These are phyloP conservation scores for Brachyistius frenatus DNA, from an alignment of 2,113 vertebrate species.

Conservation along the genomic window DNA sequence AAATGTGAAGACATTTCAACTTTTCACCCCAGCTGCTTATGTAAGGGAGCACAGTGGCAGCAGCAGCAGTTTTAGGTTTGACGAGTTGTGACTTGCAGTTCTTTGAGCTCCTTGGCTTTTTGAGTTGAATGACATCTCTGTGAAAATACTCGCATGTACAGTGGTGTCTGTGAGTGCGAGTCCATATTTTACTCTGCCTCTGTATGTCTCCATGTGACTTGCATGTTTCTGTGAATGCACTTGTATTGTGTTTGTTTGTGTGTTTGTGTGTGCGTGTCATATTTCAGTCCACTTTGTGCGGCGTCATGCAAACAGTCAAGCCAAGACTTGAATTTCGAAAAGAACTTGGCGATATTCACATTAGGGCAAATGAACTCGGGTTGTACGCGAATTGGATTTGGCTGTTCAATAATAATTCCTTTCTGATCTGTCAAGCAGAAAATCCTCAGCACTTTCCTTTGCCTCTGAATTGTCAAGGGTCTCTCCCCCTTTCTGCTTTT, in stretches of 20 bases:
- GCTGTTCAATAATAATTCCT: too few species aligned
- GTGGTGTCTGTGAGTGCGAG: background rate
- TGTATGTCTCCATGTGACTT: background rate
- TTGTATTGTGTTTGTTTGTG: background rate
- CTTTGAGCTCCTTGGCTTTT: background rate
- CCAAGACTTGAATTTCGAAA: too few species aligned
- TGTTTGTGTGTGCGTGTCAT: too few species aligned
- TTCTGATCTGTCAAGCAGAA: too few species aligned
- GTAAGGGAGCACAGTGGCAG: constrained; percentile 5
- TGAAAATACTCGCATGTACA: constrained; percentile 4
- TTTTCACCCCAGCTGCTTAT: constrained; percentile 32
- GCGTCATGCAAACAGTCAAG: too few species aligned
- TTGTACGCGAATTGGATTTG: too few species aligned
- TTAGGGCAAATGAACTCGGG: too few species aligned
- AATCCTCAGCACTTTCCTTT: too few species aligned
- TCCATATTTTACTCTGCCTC: background rate
- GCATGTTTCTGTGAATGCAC: background rate
- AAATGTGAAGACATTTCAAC: constrained; percentile 45
- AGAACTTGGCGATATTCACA: too few species aligned
- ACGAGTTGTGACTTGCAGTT: constrained; percentile 13
- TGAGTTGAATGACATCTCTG: constrained; percentile 2
- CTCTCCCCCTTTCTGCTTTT: too few species aligned
- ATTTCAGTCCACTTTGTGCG: too few species aligned
- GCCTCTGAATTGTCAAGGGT: too few species aligned
- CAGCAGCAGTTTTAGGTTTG: background rate